Evolutionary conservation across 2,113 vertebrate species (phyloP), one percentile per base, ranked within the genome.

Genomic region (Limanda limanda): DNA sequence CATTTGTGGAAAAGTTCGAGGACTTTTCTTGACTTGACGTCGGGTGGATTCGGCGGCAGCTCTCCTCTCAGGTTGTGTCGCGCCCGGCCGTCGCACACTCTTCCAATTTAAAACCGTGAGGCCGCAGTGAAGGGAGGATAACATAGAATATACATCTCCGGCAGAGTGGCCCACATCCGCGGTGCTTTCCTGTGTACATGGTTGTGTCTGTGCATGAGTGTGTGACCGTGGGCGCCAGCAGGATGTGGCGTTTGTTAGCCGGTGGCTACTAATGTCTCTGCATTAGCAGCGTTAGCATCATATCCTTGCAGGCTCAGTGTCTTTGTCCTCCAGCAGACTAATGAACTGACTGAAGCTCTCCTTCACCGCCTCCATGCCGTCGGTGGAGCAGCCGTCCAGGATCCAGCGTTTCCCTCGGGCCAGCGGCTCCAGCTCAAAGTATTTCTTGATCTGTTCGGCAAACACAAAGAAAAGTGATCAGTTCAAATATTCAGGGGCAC

Each of bases 361-460:
- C 93, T 96, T 97, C 94, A 97, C 94, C 2, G 95, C 94, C 18
- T 97, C 96, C 94, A 95, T 93, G 91, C 98, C 95, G 87, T 97
- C 97, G 79, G 95, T 89, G 20, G 95, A 94, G 89, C 96, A 97
- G 56, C 97, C 96, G 62, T 97, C 96, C 84, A 99, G 95, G 88
- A 99, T 96, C 98, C 97, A 99, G 82, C 96, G 95, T 85, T 98
- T 99, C 70, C 97, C 97, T 74, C 96, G 92, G 61, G 97, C 96
- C 90, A 98, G 95, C 3, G 97, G 97, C 91, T 99, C 97, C 93
- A 99, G 95, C 95, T 99, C 98, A 86, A 99, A 97, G 88, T 98
- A 98, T 83, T 98, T 99, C 93, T 97, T 98, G 68, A 99, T 95
- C 98, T 99, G 88, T 9, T 27, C n/a, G 15, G 3, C 58, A 71